These are phyloP conservation scores for Limnephilus lunatus DNA, from an alignment of 2,888 invertebrate genomes.

Conservation along the genomic window DNA sequence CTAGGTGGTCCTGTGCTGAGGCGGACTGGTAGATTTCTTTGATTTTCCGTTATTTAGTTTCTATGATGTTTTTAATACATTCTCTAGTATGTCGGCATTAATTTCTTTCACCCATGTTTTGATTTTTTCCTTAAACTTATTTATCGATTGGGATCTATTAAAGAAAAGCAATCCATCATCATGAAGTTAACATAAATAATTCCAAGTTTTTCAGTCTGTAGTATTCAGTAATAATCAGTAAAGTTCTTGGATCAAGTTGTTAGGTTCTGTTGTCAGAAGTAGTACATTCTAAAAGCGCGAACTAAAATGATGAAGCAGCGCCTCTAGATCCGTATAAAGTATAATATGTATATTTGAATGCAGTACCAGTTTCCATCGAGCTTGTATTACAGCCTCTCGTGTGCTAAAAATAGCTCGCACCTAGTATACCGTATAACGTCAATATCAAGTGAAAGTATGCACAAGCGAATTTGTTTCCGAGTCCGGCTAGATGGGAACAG, in stretches of 20 bases:
- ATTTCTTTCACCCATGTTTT: too few relatives aligned
- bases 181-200: too few relatives aligned
- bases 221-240: not conserved
- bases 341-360: not conserved
- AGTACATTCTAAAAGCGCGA: not conserved
- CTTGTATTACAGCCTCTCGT: not conserved
- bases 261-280: not conserved
- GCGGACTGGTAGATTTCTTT: too few relatives aligned
- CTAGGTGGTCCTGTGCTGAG: too few relatives aligned
- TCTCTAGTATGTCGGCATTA: too few relatives aligned
- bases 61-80: too few relatives aligned
- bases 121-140: too few relatives aligned
- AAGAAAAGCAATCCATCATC: too few relatives aligned
- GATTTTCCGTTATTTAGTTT: too few relatives aligned
- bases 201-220: too few relatives aligned
- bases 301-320: not conserved
- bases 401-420: constrained; percentile 53
- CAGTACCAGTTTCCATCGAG: not conserved
- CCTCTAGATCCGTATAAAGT: not conserved
- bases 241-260: not conserved
- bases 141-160: too few relatives aligned
- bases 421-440: constrained; percentile 10
- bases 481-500: constrained; percentile 14
- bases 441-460: constrained; percentile 55
- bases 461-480: constrained; percentile 48